These are phyloP conservation scores for Orthonevra nobilis DNA, from an alignment of 2,888 invertebrate genomes.

Conservation along the genomic window DNA sequence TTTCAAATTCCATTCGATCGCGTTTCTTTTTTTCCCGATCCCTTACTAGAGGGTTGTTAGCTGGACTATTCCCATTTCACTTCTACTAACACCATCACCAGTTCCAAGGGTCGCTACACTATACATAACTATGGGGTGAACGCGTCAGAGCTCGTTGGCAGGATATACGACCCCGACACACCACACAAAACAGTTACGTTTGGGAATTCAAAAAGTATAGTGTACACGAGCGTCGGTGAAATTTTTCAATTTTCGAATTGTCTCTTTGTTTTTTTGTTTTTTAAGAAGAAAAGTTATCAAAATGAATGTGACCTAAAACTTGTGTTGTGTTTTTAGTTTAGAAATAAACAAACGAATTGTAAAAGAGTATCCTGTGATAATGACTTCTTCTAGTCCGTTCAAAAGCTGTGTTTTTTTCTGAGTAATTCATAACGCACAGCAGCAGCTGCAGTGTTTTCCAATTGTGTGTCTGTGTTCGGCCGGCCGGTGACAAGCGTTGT, in stretches of 20 bases:
- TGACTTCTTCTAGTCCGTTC: constrained; percentile 2
- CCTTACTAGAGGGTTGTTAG: constrained; percentile 60
- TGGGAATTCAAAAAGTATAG: constrained; percentile 68
- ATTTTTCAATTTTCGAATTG: neutral
- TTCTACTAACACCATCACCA: constrained; percentile 29
- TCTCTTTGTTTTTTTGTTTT: neutral
- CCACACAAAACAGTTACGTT: constrained; percentile 63
- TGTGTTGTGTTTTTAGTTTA: no score
- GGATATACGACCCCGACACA: constrained; percentile 64
- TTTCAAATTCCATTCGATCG: constrained; percentile 67
- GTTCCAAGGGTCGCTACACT: constrained; percentile 46
- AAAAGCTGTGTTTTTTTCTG: constrained; percentile 1
- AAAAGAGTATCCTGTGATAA: neutral
- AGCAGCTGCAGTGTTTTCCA: constrained; percentile 55
- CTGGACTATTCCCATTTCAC: constrained; percentile 14
- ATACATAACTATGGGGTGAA: constrained; percentile 5
- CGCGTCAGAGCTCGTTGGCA: constrained; percentile 52
- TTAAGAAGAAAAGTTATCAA: no score
- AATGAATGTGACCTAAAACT: no score
- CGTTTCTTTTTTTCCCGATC: constrained; percentile 18
- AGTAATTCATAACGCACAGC: constrained; percentile 55
- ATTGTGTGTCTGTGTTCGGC: constrained; percentile 38
- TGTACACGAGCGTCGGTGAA: constrained; percentile 28
- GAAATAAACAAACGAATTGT: neutral
- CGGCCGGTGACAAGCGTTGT: constrained; percentile 4